Percentiles rank a stretch among this genome's conserved stretches.
These are phyloP conservation scores for Ctenodactylus gundi DNA, from an alignment of 2,113 vertebrate genomes.

Conservation along the genomic window DNA sequence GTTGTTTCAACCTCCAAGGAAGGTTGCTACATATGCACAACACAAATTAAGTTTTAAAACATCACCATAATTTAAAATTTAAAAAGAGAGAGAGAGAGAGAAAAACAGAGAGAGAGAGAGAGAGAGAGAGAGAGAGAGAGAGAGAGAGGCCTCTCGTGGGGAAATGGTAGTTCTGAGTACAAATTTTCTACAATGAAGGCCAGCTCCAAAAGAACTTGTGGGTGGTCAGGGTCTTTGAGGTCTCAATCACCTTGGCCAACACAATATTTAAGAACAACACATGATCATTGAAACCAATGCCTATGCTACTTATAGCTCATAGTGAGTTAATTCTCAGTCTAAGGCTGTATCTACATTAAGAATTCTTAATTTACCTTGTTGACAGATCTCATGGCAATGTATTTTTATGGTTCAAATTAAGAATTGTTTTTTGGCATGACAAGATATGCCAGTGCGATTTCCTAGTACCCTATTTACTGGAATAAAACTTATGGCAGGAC, in stretches of 20 bases:
- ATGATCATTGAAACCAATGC: background rate
- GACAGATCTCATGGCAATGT: conserved; percentile 34
- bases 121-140: too few relatives aligned
- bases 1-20: conserved; percentile 78
- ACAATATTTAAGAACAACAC: conserved; percentile 17
- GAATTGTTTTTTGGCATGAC: conserved; percentile 53
- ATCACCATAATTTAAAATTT: conserved; percentile 35
- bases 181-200: conserved; percentile 56
- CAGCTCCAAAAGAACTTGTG: conserved; percentile 24
- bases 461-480: conserved; percentile 60
- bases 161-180: conserved; percentile 45
- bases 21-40: conserved; percentile 69
- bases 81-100: too few relatives aligned
- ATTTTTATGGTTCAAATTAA: conserved; percentile 55
- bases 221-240: conserved; percentile 60
- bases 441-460: conserved; percentile 61
- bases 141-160: conserved; percentile 49
- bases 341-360: background rate
- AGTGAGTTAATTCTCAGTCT: background rate
- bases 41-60: conserved; percentile 77
- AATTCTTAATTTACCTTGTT: conserved; percentile 39
- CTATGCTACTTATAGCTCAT: background rate
- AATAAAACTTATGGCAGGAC: conserved; percentile 70
- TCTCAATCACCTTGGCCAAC: conserved; percentile 61
- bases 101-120: too few relatives aligned